Percentiles rank a stretch among this genome's conserved stretches.
Evolutionary conservation across 2,113 vertebrate genomes (phyloP).

Genomic region (Callocephalon fimbriatum): DNA sequence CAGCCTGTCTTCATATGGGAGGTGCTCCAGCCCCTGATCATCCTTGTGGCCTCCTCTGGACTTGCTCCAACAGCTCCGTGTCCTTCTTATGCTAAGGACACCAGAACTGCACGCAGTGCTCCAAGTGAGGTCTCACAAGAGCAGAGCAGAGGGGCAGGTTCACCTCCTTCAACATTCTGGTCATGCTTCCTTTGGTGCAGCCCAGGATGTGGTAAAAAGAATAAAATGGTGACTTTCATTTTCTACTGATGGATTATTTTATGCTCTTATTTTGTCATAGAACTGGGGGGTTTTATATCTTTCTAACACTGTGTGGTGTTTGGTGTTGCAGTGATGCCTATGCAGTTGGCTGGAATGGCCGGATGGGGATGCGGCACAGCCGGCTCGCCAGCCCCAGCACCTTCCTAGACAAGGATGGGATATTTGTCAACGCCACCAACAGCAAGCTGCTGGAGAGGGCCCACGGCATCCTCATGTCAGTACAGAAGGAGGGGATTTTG

Average conservation of each 20-base stretch:
- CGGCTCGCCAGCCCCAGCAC: slow-evolving; percentile 75
- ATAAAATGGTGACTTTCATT: neutral
- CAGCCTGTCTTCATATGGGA: neutral
- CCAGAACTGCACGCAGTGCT: neutral
- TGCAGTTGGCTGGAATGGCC: slow-evolving; percentile 84
- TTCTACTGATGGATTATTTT: neutral
- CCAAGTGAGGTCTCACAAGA: neutral
- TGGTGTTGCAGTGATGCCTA: slow-evolving; percentile 76
- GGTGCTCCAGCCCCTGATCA: neutral
- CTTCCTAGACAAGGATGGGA: slow-evolving; percentile 88
- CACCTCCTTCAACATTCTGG: neutral
- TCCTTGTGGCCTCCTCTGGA: neutral
- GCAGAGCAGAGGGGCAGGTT: neutral
- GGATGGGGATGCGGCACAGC: slow-evolving; percentile 78
- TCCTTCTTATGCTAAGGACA: neutral
- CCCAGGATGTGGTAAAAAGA: neutral
- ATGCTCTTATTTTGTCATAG: neutral
- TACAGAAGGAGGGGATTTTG: slow-evolving; percentile 3
- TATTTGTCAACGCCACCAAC: slow-evolving; percentile 90
- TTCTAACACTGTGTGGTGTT: accelerated
- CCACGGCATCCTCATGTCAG: slow-evolving; percentile 98
- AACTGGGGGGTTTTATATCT: accelerated
- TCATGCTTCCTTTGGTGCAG: neutral
- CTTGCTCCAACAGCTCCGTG: neutral
- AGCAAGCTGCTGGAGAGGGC: slow-evolving; percentile 96